Conservation (phyloP, 2,888 invertebrate genomes). For the Andrena minutula region DNA sequence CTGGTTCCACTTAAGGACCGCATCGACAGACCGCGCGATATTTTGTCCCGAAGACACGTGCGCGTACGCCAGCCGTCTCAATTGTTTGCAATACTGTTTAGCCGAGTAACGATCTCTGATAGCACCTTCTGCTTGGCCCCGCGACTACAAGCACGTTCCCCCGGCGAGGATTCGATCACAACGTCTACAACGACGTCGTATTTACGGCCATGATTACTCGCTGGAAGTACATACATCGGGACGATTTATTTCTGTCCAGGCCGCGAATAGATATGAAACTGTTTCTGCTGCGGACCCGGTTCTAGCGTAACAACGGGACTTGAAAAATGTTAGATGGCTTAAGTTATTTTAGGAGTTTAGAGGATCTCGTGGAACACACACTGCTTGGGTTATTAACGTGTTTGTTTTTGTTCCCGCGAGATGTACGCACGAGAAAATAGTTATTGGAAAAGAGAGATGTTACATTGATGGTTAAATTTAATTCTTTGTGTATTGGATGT, state of each 20-base stretch:
- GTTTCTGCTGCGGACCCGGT: neutral
- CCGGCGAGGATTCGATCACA: conserved; percentile 9
- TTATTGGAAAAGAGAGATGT: too few species aligned
- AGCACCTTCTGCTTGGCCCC: neutral
- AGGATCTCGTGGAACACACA: too few species aligned
- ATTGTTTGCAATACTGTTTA: conserved; percentile 43
- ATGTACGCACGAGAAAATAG: too few species aligned
- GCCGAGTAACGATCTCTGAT: conserved; percentile 32
- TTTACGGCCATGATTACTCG: conserved; percentile 25
- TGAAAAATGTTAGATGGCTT: neutral
- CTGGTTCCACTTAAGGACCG: conserved; percentile 67
- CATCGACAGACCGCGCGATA: conserved; percentile 26
- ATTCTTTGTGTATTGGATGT: too few species aligned
- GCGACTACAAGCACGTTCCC: neutral
- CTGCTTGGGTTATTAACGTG: too few species aligned
- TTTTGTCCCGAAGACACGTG: conserved; percentile 41
- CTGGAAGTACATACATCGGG: neutral
- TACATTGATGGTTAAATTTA: too few species aligned
- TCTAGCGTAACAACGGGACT: neutral
- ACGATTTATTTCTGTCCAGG: conserved; percentile 12
- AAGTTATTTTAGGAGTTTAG: too few species aligned
- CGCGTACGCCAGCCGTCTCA: conserved; percentile 7
- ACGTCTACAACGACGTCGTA: conserved; percentile 2
- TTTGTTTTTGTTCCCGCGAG: too few species aligned
- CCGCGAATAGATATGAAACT: neutral